Evolutionary conservation across 2,888 invertebrate species (phyloP), one percentile per base, ranked within the genome.

Genomic region (Drosophila aldrichi): DNA sequence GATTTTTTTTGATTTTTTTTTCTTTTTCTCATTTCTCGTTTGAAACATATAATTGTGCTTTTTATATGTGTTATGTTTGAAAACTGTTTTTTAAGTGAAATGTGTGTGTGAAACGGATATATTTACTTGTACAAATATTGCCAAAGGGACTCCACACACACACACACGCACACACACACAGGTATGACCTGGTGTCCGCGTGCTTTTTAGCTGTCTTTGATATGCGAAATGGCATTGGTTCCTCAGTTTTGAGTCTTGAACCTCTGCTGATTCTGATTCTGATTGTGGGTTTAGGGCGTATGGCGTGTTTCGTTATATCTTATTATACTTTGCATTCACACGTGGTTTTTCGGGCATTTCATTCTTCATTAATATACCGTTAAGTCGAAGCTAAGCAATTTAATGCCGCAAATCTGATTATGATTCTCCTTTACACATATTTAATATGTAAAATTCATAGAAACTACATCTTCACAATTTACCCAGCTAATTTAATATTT

Each of bases 21-120:
- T 25, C 1, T 1, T 6, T 34, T 61, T 56, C 63, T 63, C 56
- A 74, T 79, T 78, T 89, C 87, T 77, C 66, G 88, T 82, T 88
- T 77, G 63, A 65, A 84, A 89, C 84, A 83, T 75, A 81, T 83
- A 87, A 89, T 87, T 83, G 83, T 84, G 82, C 79, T 81, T 89
- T 66, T 85, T 66, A 75, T 89, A 70, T 83, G 67, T 71, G 74
- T 79, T 86, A 70, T 73, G 74, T 84, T 89, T 82, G 57, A 60
- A 88, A 88, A 89, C 82, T 79, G 90, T 81, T 88, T 82, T 88
- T 88, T 85, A 86, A 86, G 74, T 85, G 86, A 89, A 89, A 89
- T 61, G 56, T 48, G 59, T 38, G 56, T 54, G 14, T 59, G 43
- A 41, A 60, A 66, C 36, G 52, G 59, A 75, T 80, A 58, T 72